Evolutionary conservation across 1,140 invertebrate species (phyloP).

Genomic region (Halyomorpha halys): DNA sequence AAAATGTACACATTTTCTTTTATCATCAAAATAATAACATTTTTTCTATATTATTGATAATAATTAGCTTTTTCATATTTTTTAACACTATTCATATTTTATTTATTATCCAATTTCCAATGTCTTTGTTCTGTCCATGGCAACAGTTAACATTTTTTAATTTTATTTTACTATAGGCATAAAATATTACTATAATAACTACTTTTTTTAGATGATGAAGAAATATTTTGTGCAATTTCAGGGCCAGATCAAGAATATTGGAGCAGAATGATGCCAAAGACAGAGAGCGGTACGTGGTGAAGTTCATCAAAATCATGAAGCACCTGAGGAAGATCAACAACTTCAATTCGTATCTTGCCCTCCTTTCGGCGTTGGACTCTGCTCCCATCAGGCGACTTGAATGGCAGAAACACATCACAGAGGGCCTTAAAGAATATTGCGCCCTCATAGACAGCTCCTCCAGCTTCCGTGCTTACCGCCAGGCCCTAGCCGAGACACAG

Average conservation of each 20-base stretch:
- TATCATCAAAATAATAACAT: too few relatives aligned
- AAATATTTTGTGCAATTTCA: slow-evolving; percentile 33
- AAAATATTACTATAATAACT: too few relatives aligned
- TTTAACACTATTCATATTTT: too few relatives aligned
- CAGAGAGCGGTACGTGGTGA: slow-evolving; percentile 89
- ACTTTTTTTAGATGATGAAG: too few relatives aligned
- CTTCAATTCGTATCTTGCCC: slow-evolving; percentile 95
- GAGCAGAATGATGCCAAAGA: slow-evolving; percentile 78
- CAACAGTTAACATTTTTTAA: too few relatives aligned
- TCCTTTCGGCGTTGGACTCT: slow-evolving; percentile 92
- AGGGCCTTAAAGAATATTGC: slow-evolving; percentile 88
- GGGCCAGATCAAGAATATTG: slow-evolving; percentile 68
- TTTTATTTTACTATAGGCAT: too few relatives aligned
- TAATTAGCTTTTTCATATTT: too few relatives aligned
- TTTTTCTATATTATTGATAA: too few relatives aligned
- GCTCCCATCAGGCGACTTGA: slow-evolving; percentile 88
- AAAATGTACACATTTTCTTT: too few relatives aligned
- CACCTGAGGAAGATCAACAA: slow-evolving; percentile 93
- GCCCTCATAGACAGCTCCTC: slow-evolving; percentile 91
- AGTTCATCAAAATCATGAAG: slow-evolving; percentile 99
- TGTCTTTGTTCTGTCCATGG: too few relatives aligned
- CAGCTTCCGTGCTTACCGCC: slow-evolving; percentile 89
- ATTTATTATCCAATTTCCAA: too few relatives aligned
- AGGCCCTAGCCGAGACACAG: slow-evolving; percentile 83
- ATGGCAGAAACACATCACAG: slow-evolving; percentile 87